Evolutionary conservation across 2,797 vertebrate genomes (phyloP).

Genomic region (Lutjanus argentimaculatus): DNA sequence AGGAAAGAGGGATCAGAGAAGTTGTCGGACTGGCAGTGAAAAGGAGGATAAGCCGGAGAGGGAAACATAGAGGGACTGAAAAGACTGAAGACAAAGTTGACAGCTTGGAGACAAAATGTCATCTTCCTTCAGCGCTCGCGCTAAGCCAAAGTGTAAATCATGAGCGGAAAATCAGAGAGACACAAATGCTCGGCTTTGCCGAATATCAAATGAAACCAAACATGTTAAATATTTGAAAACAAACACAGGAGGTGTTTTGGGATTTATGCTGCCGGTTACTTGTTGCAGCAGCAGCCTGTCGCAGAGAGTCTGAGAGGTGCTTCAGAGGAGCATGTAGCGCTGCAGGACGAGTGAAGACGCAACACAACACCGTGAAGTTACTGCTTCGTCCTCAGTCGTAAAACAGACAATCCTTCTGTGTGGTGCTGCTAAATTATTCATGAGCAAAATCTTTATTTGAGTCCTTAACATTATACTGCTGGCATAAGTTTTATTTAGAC

Average conservation of each 20-base stretch:
- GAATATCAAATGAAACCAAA: slow-evolving; percentile 40
- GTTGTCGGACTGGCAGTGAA: slow-evolving; percentile 21
- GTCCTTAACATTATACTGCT: not conserved
- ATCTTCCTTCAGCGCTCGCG: slow-evolving; percentile 4
- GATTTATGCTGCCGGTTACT: slow-evolving; percentile 23
- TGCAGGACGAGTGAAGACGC: not conserved
- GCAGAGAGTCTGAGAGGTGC: not conserved
- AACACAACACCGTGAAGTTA: not conserved
- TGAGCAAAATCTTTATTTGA: not conserved
- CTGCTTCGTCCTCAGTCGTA: not conserved
- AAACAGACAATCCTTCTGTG: not conserved
- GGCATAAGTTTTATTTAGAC: not conserved
- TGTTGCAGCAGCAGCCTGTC: slow-evolving; percentile 8
- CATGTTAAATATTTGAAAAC: slow-evolving; percentile 25
- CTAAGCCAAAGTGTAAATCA: slow-evolving; percentile 39
- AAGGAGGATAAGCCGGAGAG: slow-evolving; percentile 30
- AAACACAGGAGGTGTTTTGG: slow-evolving; percentile 20
- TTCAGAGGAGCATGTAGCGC: not conserved
- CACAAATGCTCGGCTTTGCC: slow-evolving; percentile 12
- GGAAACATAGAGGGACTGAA: not conserved
- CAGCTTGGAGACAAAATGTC: slow-evolving; percentile 48
- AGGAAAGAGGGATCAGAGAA: not conserved
- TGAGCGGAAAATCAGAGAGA: slow-evolving; percentile 42
- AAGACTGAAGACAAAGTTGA: slow-evolving; percentile 14
- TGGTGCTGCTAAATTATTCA: not conserved